Evolutionary conservation across 2,797 vertebrate genomes (phyloP), one percentile per base, ranked within the genome.

Genomic region (Epinephelus malabaricus): DNA sequence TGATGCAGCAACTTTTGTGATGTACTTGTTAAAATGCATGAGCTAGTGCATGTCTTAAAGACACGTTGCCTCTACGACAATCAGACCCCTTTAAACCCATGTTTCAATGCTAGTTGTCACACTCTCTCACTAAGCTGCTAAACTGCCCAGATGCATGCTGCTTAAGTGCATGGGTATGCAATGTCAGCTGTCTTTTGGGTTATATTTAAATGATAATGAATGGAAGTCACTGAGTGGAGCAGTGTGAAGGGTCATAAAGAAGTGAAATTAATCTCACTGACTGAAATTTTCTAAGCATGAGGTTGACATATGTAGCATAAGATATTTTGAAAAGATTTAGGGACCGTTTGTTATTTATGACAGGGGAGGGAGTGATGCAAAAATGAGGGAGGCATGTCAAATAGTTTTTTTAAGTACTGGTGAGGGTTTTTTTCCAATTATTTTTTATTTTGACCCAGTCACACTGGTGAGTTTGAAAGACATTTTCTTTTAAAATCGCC

Each of bases 131-230:
- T 59, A 59, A 75, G 60, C 65, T 65, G 25, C 65, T 46, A 13
- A 69, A 65, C 23, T 21, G 38, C 13, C 25, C 62, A 34, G 15
- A 49, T 40, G 55, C 27, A 30, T 38, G 40, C 19, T 62, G 50
- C 30, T 55, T 17, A 51, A 63, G 25, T 56, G 54, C 38, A 47
- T 1, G 11, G n/a, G 49, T 50, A 76, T 14, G 1, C 2, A 27
- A n/a, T 38, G 27, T 69, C 64, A 43, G 21, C 45, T 50, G 60
- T 21, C 69, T 54, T 50, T 53, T 49, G 30, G 60, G 23, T 66
- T 30, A 23, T 11, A 53, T 76, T 56, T 30, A 58, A 74, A 55
- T 78, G 17, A 72, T 18, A 62, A 67, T 67, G 60, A 65, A 40
- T 11, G 8, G 21, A 73, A 64, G 51, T 70, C 40, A 50, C 10